Evolutionary conservation across 2,888 invertebrate genomes (phyloP).

Genomic region (Pinctada fucata): DNA sequence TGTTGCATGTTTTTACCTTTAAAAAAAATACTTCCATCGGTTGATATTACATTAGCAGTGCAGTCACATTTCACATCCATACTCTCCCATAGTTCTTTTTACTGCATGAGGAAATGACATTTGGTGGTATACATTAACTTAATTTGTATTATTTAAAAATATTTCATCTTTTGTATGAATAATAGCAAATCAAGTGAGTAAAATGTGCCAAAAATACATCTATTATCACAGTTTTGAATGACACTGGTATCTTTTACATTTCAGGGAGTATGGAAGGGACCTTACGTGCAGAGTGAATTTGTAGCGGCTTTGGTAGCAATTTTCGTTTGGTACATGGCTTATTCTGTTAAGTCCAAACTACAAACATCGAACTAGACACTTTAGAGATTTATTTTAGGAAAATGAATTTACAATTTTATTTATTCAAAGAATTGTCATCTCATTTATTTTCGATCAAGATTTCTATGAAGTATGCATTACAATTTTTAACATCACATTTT

Average conservation of each 20-base stretch:
- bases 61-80: too few species aligned
- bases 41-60: too few species aligned
- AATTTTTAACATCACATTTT: constrained; percentile 12
- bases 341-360: constrained; percentile 83
- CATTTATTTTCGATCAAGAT: background rate
- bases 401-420: background rate
- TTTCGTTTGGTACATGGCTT: constrained; percentile 90
- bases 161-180: too few species aligned
- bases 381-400: background rate
- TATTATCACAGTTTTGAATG: too few species aligned
- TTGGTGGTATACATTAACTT: too few species aligned
- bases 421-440: background rate
- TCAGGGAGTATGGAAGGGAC: constrained; percentile 90
- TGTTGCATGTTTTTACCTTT: too few species aligned
- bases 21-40: too few species aligned
- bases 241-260: constrained; percentile 13
- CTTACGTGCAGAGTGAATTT: constrained; percentile 94
- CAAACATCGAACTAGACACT: constrained; percentile 36
- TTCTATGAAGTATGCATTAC: background rate
- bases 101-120: too few species aligned
- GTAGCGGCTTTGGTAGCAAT: constrained; percentile 88
- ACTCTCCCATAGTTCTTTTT: too few species aligned
- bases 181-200: too few species aligned
- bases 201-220: too few species aligned
- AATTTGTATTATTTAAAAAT: too few species aligned